Evolutionary conservation across 1,140 invertebrate species (phyloP), one percentile per base, ranked within the genome.

Genomic region (Tetragonula clypearis): DNA sequence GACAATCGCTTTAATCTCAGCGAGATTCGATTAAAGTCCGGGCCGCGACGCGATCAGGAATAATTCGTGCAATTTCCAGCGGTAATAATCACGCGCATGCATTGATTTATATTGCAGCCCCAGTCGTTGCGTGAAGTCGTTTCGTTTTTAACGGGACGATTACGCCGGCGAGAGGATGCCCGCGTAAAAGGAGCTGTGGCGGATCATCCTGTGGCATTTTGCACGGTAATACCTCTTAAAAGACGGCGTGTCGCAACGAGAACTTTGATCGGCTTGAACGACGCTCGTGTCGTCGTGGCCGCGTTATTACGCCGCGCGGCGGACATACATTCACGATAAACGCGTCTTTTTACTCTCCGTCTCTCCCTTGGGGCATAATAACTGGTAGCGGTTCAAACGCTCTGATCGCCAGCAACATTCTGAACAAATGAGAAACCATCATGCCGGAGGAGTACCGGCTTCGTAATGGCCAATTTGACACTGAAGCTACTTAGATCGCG

Each of bases 71-170:
- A 72, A 72, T 75, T 30, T 26, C 30, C 35, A 1, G 65, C 41
- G 26, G 58, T 72, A 53, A 56, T 58, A 86, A 78, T 62, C 11
- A 55, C 15, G 6, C 15, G 41, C 41, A 30, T 75, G 73, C 88
- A 90, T 90, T 86, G 77, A 86, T 85, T 86, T 75, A 72, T 71
- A 86, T 92, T 92, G 8, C 91, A 93, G 93, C 93, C 35, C 92
- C 93, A 21, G 90, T 93, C 69, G 92, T 93, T 66, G 93, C 93
- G 83, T 90, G 72, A 90, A 65, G 72, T 66, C 82, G 62, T 72
- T 83, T 23, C 41, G 49, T 79, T 73, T 49, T 80, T 56, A 65
- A 49, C 68, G 26, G 30, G 26, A 9, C 55, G 77, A 85, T 82
- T 74, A 82, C 49, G 77, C 41, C 56, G 62, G 11, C 80, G 68